Evolutionary conservation across 2,888 invertebrate genomes (phyloP).

Genomic region (Eubasilissa splendida): DNA sequence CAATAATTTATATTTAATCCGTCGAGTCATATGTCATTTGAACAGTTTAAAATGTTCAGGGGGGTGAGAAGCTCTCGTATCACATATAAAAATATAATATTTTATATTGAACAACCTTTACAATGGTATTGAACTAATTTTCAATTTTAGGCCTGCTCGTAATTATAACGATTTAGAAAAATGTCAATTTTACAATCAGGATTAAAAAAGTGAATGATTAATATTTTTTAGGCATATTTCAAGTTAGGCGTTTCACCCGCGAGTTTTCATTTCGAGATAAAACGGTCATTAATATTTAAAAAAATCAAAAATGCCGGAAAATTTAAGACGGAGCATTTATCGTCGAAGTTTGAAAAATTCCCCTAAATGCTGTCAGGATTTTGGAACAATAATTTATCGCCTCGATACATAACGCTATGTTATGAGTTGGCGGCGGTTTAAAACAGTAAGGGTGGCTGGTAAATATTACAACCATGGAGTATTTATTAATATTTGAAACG

Average conservation of each 20-base stretch:
- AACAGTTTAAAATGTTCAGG: too few relatives aligned
- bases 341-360: slow-evolving; percentile 23
- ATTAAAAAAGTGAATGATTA: too few relatives aligned
- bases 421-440: background rate
- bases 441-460: slow-evolving; percentile 8
- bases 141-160: too few relatives aligned
- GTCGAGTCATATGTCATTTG: too few relatives aligned
- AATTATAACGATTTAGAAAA: too few relatives aligned
- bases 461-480: background rate
- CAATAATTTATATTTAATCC: too few relatives aligned
- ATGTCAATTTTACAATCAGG: too few relatives aligned
- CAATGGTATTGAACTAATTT: too few relatives aligned
- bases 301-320: slow-evolving; percentile 13
- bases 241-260: background rate
- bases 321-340: slow-evolving; percentile 23
- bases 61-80: too few relatives aligned
- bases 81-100: too few relatives aligned
- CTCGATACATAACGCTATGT: slow-evolving; percentile 3
- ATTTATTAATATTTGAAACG: background rate
- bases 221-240: too few relatives aligned
- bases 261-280: background rate
- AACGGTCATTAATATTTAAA: slow-evolving; percentile 5
- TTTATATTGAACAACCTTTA: too few relatives aligned
- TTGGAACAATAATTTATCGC: slow-evolving; percentile 25
- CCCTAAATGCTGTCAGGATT: slow-evolving; percentile 23